Conservation (phyloP, 2,888 invertebrate genomes). For the Meteorus cinctellus region DNA sequence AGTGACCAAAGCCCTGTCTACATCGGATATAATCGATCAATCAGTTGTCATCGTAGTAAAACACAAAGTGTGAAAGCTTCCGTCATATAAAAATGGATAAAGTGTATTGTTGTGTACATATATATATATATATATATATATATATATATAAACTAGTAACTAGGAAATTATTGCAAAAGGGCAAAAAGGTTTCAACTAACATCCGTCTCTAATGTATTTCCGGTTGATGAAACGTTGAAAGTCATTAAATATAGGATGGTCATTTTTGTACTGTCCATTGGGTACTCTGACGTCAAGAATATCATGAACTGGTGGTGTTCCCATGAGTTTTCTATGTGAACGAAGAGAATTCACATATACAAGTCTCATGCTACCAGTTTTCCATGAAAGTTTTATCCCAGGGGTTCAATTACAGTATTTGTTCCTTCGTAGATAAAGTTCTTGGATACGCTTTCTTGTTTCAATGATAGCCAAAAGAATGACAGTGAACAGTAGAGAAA, state of each 20-base stretch:
- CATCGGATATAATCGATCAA: slow-evolving; percentile 32
- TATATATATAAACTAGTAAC: not conserved
- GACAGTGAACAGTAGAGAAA: not conserved
- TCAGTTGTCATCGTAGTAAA: slow-evolving; percentile 28
- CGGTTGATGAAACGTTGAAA: slow-evolving; percentile 54
- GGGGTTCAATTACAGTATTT: not conserved
- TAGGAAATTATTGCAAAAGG: not conserved
- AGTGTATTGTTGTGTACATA: slow-evolving; percentile 22
- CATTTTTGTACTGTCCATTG: not conserved
- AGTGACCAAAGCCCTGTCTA: not conserved
- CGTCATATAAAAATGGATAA: slow-evolving; percentile 24
- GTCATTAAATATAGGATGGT: slow-evolving; percentile 31
- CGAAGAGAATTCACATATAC: slow-evolving; percentile 26
- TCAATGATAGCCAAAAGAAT: not conserved
- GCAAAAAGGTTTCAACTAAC: slow-evolving; percentile 60
- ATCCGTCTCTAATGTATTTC: slow-evolving; percentile 70
- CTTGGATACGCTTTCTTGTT: not conserved
- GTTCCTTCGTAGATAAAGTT: not conserved
- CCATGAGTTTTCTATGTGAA: slow-evolving; percentile 30
- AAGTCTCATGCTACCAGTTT: slow-evolving; percentile 44
- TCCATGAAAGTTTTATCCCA: not conserved
- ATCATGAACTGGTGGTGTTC: slow-evolving; percentile 7
- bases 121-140: not conserved
- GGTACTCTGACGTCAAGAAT: not conserved
- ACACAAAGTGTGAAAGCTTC: slow-evolving; percentile 41